Percentiles rank a stretch among this genome's conserved stretches.
phyloP scores from a whole-genome alignment of 2,797 vertebrate species.

The Calcarius lapponicus region DNA sequence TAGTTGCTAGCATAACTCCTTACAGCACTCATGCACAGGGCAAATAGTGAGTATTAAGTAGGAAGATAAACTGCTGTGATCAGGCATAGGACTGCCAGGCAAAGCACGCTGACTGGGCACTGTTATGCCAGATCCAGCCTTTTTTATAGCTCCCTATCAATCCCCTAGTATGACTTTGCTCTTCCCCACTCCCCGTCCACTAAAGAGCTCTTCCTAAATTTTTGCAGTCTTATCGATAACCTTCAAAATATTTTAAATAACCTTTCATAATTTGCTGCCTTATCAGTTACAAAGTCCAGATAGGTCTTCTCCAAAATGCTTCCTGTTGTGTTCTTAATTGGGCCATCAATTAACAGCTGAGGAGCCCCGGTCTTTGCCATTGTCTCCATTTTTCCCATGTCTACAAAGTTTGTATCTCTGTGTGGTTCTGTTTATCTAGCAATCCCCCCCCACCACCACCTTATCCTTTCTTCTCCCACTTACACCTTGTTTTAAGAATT shows the following conservation, averaged over 20 bases:
- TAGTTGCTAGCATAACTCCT: not conserved
- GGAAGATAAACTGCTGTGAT: not conserved
- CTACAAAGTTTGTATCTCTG: not conserved
- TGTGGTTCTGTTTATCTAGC: not conserved
- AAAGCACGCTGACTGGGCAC: not conserved
- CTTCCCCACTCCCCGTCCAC: not conserved
- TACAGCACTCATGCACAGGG: not conserved
- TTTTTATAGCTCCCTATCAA: not conserved
- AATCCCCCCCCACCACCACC: accelerated
- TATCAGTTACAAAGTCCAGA: not conserved
- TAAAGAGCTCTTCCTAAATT: not conserved
- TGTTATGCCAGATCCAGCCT: not conserved
- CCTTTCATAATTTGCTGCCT: not conserved
- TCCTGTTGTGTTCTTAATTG: not conserved
- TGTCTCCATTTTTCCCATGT: not conserved
- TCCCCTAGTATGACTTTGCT: not conserved
- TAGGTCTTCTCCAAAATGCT: not conserved
- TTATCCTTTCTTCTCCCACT: not conserved
- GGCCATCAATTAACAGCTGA: not conserved
- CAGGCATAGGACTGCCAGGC: not conserved
- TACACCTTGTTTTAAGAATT: not conserved
- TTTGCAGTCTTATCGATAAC: not conserved
- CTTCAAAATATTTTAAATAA: not conserved
- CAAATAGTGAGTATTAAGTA: not conserved
- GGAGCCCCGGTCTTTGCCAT: not conserved